Base-by-base conservation (phyloP, 37 sponge, comb jelly and placozoan species). In the Theonella swinhoei region DNA sequence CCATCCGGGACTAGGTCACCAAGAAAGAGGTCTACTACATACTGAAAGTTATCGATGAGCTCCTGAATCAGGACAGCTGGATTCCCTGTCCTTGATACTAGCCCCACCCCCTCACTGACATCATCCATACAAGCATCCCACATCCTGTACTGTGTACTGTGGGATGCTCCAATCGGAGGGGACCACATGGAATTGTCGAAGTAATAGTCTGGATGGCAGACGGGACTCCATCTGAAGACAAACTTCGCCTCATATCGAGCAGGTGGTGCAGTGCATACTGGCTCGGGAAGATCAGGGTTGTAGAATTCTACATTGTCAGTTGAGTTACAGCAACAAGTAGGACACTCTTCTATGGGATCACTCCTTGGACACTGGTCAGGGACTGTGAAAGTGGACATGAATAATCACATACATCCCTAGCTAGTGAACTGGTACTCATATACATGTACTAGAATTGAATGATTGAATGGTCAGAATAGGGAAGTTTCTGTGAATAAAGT, bases 151-250 rank as follows among this genome's bases (percentile, higher is more conserved):
- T 73, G 41, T 36, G 79, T 79, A 29, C 78, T 71, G 38, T 86
- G 87, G 11, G 87, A 86, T 24, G 59, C 74, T 0, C 87, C 87
- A n/a, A 80, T 86, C 61, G 78, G 61, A n/a, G 87, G 87, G 39
- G 87, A 86, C 87, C 87, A 86, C 61, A 74, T 79, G 39, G 79
- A 20, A 30, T 8, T 31, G 41, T 19, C 22, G 64, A 47, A 58
- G 38, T 37, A 58, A 60, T 78, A 86, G 39, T 86, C 79, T 11
- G 80, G 79, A 25, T 86, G 79, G 64, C 79, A 86, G 32, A 19
- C 0, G 39, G 31, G 28, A 7, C 60, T 71, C 87, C 87, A 78
- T 9, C 79, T 70, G 7, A 73, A 73, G 26, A 78, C 74, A 78
- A 86, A 78, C 26, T 29, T 40, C 14, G 70, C 72, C 31, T 58